Evolutionary conservation across 2,797 vertebrate genomes (phyloP), one percentile per base, ranked within the genome.

Genomic region (Momotus momota): DNA sequence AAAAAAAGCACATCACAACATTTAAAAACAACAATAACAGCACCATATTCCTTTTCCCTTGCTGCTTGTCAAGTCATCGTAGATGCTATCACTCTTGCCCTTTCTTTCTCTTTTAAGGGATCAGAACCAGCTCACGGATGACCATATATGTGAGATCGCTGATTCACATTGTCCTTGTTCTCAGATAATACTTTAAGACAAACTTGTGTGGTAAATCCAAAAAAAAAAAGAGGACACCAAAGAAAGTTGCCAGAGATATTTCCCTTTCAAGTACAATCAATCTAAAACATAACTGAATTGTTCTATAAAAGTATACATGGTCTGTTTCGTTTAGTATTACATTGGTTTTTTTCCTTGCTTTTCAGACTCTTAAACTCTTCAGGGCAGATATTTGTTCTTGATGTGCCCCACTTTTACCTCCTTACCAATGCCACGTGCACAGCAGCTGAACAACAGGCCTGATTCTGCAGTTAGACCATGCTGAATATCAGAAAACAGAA

Each of bases 231-330:
- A 75, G 7, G 10, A 81, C 60, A 54, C 22, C 86, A 85, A 89
- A 73, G 14, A 81, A 74, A 86, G 40, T 61, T 74, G 41, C 79
- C 69, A 86, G 77, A 88, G 45, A 90, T 51, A 31, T 75, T 91
- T 96, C 33, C 19, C 43, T 88, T 90, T 84, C 57, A 93, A 91
- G 35, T 58, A 71, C 41, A 64, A 57, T 29, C 35, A 82, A 60
- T 45, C 29, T 75, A 70, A 93, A 79, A 4, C 35, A 6, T 69
- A 80, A 70, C 41, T 62, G 52, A 81, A 74, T 46, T 78, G 23
- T 10, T 72, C 43, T 65, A 13, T 27, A 27, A 65, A 93, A 74
- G 45, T 49, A 81, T 38, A 78, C 14, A 54, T 2, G 5, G 45
- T 41, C 78, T 70, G n/a, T 66, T 93, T 93, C 73, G 15, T 60